A percentile compares a stretch with the other conserved stretches of the same genome.
Evolutionary conservation across 1,140 invertebrate species (phyloP).

Genomic region (Amphibalanus amphitrite): DNA sequence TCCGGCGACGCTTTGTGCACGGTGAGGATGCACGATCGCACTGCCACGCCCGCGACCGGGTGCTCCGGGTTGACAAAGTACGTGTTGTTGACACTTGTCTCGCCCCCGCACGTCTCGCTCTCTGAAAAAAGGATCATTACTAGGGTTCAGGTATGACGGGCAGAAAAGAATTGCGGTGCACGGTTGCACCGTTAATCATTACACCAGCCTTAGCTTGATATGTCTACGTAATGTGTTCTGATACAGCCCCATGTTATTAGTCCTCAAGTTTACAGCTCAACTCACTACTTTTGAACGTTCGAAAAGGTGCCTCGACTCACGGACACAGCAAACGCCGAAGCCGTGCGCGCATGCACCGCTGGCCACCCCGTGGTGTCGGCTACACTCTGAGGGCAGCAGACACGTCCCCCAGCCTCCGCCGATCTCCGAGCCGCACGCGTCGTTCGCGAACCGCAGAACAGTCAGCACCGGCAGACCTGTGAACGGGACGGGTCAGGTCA

Average conservation of each 20-base stretch:
- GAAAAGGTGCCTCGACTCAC: constrained; percentile 34
- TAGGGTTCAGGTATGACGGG: neutral
- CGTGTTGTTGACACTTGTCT: constrained; percentile 22
- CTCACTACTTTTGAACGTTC: no score
- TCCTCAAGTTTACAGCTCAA: no score
- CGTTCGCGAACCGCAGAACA: neutral
- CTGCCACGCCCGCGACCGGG: constrained; percentile 31
- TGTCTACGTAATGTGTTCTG: neutral
- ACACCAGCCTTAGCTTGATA: neutral
- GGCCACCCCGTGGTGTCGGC: constrained; percentile 43
- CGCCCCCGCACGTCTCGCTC: constrained; percentile 19
- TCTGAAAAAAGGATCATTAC: constrained; percentile 10
- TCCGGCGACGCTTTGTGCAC: constrained; percentile 44
- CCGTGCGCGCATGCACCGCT: constrained; percentile 50
- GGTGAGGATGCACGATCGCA: constrained; percentile 46
- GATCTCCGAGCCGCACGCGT: constrained; percentile 3
- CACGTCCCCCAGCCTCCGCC: constrained; percentile 40
- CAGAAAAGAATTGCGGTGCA: neutral
- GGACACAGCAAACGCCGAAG: constrained; percentile 52
- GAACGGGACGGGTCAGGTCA: neutral
- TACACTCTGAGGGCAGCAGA: constrained; percentile 51
- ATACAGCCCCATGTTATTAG: neutral
- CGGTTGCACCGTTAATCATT: neutral
- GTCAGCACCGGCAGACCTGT: neutral
- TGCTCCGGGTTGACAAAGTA: constrained; percentile 23